These are phyloP conservation scores for Hypomesus transpacificus DNA, from an alignment of 2,113 vertebrate genomes.

Conservation along the genomic window DNA sequence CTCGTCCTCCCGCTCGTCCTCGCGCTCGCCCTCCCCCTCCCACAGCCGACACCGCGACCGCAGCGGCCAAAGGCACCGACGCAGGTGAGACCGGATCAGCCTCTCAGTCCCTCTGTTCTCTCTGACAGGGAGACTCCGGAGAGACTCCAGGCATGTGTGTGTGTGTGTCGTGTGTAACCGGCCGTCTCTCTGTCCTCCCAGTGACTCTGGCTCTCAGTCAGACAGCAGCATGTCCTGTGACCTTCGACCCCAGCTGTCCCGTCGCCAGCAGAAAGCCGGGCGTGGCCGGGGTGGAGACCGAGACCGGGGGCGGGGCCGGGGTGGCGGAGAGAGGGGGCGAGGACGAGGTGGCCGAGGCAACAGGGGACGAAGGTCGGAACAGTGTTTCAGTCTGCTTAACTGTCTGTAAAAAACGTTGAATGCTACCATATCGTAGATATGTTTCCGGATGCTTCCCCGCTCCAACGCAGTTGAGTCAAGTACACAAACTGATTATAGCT, in stretches of 20 bases:
- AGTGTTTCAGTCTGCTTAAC: neutral
- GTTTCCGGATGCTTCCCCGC: too few relatives aligned
- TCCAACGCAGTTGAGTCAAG: too few relatives aligned
- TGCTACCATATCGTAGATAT: too few relatives aligned
- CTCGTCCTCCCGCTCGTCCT: conserved; percentile 78
- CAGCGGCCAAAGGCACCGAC: conserved; percentile 64
- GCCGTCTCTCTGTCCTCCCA: conserved; percentile 14
- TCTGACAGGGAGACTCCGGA: neutral
- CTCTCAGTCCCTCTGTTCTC: conserved; percentile 2
- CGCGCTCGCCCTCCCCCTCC: conserved; percentile 80
- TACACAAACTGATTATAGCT: neutral
- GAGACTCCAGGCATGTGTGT: too few relatives aligned
- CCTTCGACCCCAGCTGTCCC: conserved; percentile 66
- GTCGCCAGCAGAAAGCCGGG: conserved; percentile 67
- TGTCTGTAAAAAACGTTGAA: neutral
- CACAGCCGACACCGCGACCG: conserved; percentile 78
- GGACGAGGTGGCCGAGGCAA: conserved; percentile 73
- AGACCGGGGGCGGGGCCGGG: conserved; percentile 62
- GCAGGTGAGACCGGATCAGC: conserved; percentile 40
- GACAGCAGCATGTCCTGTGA: conserved; percentile 77
- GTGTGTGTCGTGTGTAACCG: neutral
- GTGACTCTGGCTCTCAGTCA: conserved; percentile 76
- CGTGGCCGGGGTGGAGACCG: conserved; percentile 70
- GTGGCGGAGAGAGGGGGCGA: conserved; percentile 63
- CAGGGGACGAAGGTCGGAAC: conserved; percentile 66